Conservation (phyloP, 1,140 invertebrate species). For the Cydia splendana region DNA sequence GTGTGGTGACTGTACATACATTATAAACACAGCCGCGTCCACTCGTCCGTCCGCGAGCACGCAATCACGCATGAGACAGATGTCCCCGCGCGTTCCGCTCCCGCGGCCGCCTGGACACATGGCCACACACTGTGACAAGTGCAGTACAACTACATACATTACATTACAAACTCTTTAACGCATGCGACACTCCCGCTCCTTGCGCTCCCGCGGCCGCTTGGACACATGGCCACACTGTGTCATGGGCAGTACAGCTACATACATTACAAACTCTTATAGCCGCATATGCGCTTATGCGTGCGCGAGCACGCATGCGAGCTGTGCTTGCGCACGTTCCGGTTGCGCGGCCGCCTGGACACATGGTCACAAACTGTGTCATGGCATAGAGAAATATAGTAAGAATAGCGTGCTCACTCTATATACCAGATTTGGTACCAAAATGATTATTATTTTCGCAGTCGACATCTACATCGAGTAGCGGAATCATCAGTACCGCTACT, state of each 20-base stretch:
- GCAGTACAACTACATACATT: slow-evolving; percentile 54
- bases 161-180: no score
- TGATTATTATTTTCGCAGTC: no score
- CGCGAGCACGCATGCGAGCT: slow-evolving; percentile 42
- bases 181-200: no score
- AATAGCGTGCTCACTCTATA: no score
- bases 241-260: no score
- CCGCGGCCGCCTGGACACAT: slow-evolving; percentile 49
- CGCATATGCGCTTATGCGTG: no score
- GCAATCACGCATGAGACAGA: slow-evolving; percentile 43
- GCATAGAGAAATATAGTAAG: no score
- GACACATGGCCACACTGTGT: slow-evolving; percentile 47
- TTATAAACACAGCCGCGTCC: neutral
- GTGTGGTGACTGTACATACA: no score
- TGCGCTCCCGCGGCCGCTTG: slow-evolving; percentile 36
- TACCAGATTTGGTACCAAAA: no score
- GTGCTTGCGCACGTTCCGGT: slow-evolving; percentile 47
- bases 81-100: slow-evolving; percentile 46
- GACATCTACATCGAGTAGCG: no score
- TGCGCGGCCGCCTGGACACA: slow-evolving; percentile 49
- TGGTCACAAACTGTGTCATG: slow-evolving; percentile 40
- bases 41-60: slow-evolving; percentile 4
- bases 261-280: slow-evolving; percentile 30
- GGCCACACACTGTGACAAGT: slow-evolving; percentile 37
- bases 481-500: no score